A percentile compares a stretch with the other conserved stretches of the same genome.
These are phyloP conservation scores for Subacronicta megacephala DNA, from an alignment of 2,888 invertebrate genomes.

Conservation along the genomic window DNA sequence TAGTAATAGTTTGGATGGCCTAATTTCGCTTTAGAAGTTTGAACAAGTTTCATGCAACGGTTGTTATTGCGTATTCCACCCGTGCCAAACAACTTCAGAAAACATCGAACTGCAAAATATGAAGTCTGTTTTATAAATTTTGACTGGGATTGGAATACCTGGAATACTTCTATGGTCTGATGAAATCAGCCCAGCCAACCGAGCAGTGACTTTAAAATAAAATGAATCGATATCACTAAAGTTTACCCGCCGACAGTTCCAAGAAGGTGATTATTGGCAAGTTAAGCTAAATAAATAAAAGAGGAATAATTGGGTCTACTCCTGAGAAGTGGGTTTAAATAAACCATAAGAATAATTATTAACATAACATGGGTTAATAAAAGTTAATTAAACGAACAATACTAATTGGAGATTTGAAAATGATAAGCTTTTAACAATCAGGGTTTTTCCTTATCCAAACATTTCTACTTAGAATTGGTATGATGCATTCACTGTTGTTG, in stretches of 20 bases:
- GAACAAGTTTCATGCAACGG: slow-evolving; percentile 17
- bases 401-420: too few relatives aligned
- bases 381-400: too few relatives aligned
- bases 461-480: too few relatives aligned
- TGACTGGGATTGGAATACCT: too few relatives aligned
- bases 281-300: slow-evolving; percentile 3
- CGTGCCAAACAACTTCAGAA: slow-evolving; percentile 11
- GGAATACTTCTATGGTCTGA: too few relatives aligned
- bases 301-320: neutral
- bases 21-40: slow-evolving; percentile 34
- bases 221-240: slow-evolving; percentile 6
- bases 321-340: too few relatives aligned
- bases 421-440: too few relatives aligned
- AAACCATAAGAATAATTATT: too few relatives aligned
- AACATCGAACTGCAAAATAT: slow-evolving; percentile 8
- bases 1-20: slow-evolving; percentile 24
- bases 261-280: slow-evolving; percentile 7
- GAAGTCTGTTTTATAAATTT: neutral
- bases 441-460: neutral
- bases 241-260: slow-evolving; percentile 6
- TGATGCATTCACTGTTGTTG: neutral
- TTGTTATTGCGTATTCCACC: slow-evolving; percentile 15
- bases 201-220: slow-evolving; percentile 1
- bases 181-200: neutral
- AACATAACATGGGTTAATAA: too few relatives aligned